Percentiles rank a stretch among this genome's conserved stretches.
Conservation (phyloP, 2,113 vertebrate genomes). For the Gallinago media region DNA sequence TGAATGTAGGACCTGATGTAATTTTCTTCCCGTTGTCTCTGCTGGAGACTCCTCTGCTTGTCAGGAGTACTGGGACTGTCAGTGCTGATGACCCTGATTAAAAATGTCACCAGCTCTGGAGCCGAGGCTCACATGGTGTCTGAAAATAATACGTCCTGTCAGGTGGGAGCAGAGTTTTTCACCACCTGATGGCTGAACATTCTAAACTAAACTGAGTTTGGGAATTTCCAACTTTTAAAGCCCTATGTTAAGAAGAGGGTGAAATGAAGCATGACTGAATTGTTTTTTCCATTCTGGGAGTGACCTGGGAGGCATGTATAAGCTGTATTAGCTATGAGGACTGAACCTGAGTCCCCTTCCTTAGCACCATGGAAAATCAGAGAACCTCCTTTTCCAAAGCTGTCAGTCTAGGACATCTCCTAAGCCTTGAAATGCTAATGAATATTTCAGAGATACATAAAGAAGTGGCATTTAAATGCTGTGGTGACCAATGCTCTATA, state of each 20-base stretch:
- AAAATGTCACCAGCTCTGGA: constrained; percentile 34
- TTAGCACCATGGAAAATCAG: neutral
- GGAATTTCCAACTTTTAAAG: neutral
- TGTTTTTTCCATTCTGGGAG: neutral
- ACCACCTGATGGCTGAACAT: neutral
- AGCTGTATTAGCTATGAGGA: neutral
- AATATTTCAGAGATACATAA: neutral
- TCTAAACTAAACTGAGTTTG: neutral
- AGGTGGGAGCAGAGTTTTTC: neutral
- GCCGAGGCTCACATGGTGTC: neutral
- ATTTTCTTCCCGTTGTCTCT: constrained; percentile 6
- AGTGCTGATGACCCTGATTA: constrained; percentile 58
- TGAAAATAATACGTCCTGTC: neutral
- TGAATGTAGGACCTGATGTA: neutral
- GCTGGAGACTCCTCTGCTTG: constrained; percentile 5
- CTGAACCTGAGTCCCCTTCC: neutral
- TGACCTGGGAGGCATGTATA: neutral
- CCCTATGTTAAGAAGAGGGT: neutral
- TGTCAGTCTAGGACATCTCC: neutral
- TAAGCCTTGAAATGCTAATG: neutral
- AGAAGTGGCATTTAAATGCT: neutral
- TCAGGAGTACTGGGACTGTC: constrained; percentile 21
- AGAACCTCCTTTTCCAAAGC: neutral
- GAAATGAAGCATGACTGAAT: neutral
- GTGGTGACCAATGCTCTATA: neutral